Conservation (phyloP, 2,888 invertebrate species). For the Agelastica alni region DNA sequence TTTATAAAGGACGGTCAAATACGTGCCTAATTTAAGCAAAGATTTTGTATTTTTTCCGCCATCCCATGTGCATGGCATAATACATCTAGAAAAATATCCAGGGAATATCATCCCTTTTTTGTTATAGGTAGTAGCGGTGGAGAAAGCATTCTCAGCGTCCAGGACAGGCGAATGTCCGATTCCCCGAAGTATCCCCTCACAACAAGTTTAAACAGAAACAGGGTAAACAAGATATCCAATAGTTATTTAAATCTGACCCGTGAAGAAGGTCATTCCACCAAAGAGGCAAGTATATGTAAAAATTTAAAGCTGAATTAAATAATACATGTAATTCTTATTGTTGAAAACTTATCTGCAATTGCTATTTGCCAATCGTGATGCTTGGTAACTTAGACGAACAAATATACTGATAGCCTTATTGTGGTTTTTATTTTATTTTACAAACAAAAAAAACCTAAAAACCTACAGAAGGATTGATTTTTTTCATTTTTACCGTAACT, state of each 20-base stretch:
- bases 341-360: too few species aligned
- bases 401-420: too few species aligned
- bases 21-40: too few species aligned
- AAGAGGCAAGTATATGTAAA: constrained; percentile 35
- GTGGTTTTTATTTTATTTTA: too few species aligned
- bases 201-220: constrained; percentile 47
- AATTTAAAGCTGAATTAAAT: too few species aligned
- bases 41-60: neutral
- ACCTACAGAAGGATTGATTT: too few species aligned
- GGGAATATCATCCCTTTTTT: constrained; percentile 13
- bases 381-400: too few species aligned
- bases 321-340: too few species aligned
- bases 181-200: constrained; percentile 46
- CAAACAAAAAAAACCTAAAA: too few species aligned
- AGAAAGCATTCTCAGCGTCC: constrained; percentile 62
- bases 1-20: too few species aligned
- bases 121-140: constrained; percentile 67
- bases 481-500: too few species aligned
- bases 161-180: constrained; percentile 61
- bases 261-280: constrained; percentile 61
- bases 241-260: constrained; percentile 72
- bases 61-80: neutral
- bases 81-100: constrained; percentile 4
- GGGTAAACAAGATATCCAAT: constrained; percentile 64
- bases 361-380: too few species aligned